Base-by-base conservation (phyloP, 2,888 invertebrate genomes). In the Mythimna loreyi region DNA sequence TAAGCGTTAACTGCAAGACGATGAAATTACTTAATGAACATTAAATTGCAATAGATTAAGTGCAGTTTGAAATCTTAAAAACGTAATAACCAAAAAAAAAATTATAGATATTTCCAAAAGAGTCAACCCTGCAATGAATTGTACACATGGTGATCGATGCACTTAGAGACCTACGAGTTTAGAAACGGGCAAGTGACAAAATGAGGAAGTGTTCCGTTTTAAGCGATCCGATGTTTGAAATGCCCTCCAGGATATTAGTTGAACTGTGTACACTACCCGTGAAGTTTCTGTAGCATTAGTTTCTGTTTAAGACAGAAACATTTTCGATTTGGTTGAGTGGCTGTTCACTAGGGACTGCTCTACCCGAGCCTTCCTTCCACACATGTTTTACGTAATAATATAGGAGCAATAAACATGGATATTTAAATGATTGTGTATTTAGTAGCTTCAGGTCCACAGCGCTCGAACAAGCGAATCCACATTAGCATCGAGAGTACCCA, bases 191-290 rank as follows among this genome's bases (percentile, higher is more conserved):
- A 72, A 83, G 81, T 81, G 82, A 83, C 78, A 81, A 83, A 74
- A 82, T 71, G 73, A 78, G 84, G 78, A 82, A 83, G 73, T 83
- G 78, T 81, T 83, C 71, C 75, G 81, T 73, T 80, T 75, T 75
- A 71, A 80, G 49, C 64, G 72, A 62, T 47, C 66, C 70, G 36
- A 71, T 76, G 68, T 78, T 80, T 80, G 68, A 65, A 67, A 81
- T 74, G 40, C 64, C 81, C 81, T 57, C 61, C 53, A 69, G 74
- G 69, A 77, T 77, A 72, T 69, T 65, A 74, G 72, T 67, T n/a
- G 62, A 78, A 74, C 62, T 60, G 52, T 60, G 67, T 61, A 65
- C 55, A 62, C 70, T 58, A 61, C 16, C 49, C 66, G 56, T 53
- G 56, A 67, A 74, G 50, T 64, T 63, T 64, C 49, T 23, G 23